phyloP scores from a whole-genome alignment of 1,140 invertebrate species.

The Oedothorax gibbosus region DNA sequence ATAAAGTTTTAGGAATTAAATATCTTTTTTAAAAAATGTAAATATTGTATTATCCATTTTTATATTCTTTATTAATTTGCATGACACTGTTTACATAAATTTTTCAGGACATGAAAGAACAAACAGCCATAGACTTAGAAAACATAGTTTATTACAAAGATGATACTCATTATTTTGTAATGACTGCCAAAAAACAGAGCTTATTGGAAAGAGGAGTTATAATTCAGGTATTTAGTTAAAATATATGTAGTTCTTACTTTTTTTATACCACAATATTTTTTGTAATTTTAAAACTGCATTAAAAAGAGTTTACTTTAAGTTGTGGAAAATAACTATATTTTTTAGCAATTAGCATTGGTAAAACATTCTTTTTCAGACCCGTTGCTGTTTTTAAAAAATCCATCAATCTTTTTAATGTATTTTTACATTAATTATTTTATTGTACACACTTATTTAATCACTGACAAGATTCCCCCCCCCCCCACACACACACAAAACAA shows the following conservation, averaged over 20 bases:
- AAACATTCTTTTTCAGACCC: too few species aligned
- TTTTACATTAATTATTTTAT: too few species aligned
- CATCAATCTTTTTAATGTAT: too few species aligned
- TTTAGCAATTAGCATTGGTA: too few species aligned
- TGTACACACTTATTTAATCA: too few species aligned
- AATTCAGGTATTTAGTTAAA: slow-evolving; percentile 75
- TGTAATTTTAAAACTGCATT: not conserved
- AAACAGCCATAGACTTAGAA: slow-evolving; percentile 95
- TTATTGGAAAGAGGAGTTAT: slow-evolving; percentile 92
- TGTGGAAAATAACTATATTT: too few species aligned
- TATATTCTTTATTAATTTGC: slow-evolving; percentile 71
- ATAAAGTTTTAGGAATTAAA: not conserved
- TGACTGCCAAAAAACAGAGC: slow-evolving; percentile 98
- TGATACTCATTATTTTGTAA: slow-evolving; percentile 99
- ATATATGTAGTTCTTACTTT: slow-evolving; percentile 58
- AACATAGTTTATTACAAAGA: slow-evolving; percentile 99
- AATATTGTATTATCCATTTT: not conserved
- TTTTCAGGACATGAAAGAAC: slow-evolving; percentile 77
- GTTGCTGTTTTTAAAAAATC: too few species aligned
- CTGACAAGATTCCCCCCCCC: too few species aligned
- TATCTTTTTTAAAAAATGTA: not conserved
- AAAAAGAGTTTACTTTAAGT: not conserved
- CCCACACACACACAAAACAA: too few species aligned
- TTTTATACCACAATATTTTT: not conserved
- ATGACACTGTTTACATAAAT: slow-evolving; percentile 61